Conservation (phyloP, 2,888 invertebrate genomes). For the Mythimna lalbum region DNA sequence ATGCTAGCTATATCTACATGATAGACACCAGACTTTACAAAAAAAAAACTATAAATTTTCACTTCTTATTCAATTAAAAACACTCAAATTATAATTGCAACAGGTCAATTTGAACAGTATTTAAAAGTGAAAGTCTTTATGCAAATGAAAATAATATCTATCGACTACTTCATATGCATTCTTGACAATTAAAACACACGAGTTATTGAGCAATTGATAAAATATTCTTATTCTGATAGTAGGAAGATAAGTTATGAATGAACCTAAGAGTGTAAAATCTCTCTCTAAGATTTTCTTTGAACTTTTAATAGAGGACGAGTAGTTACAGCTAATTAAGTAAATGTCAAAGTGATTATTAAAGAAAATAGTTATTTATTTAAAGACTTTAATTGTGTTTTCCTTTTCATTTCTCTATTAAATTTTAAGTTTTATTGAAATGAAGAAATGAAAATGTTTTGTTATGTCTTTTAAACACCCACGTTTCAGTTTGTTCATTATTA, state of each 20-base stretch:
- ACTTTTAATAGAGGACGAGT: neutral
- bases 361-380: conserved; percentile 8
- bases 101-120: conserved; percentile 30
- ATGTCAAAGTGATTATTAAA: neutral
- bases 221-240: conserved; percentile 4
- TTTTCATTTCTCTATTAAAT: neutral
- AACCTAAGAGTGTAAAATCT: neutral
- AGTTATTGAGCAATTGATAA: conserved; percentile 12
- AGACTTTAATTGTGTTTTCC: conserved; percentile 4
- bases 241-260: neutral
- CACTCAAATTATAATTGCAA: conserved; percentile 14
- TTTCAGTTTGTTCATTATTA: no score
- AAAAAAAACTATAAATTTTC: conserved; percentile 6
- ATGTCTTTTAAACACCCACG: no score
- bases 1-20: no score
- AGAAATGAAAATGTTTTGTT: no score
- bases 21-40: neutral
- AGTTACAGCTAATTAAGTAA: neutral
- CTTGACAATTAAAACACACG: conserved; percentile 10
- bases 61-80: conserved; percentile 14
- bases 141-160: conserved; percentile 23
- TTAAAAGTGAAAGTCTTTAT: conserved; percentile 39
- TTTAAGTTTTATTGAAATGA: no score
- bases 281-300: conserved; percentile 13
- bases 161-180: conserved; percentile 21